These are phyloP conservation scores for Dicrurus megarhynchus DNA, from an alignment of 2,113 vertebrate species.

Conservation along the genomic window DNA sequence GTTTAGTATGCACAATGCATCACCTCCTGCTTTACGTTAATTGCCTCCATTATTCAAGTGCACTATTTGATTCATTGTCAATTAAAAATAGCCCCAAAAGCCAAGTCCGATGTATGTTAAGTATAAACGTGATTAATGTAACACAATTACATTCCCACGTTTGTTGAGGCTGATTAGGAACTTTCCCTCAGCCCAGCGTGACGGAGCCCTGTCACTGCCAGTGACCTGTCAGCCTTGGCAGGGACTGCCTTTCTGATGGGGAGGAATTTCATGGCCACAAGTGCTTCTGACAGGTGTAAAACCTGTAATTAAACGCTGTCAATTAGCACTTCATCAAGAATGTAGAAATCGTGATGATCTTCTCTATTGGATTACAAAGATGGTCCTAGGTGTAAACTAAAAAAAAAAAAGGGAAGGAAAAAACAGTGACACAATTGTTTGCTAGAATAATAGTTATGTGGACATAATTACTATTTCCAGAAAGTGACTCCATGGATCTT, in stretches of 20 bases:
- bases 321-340: background rate
- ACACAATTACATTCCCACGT: slow-evolving; percentile 63
- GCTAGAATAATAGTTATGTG: background rate
- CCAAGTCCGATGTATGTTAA: slow-evolving; percentile 74
- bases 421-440: fast-evolving
- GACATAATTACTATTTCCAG: background rate
- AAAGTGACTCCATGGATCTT: background rate
- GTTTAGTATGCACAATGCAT: slow-evolving; percentile 52
- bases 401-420: background rate
- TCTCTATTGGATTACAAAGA: background rate
- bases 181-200: background rate
- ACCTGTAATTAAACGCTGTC: background rate
- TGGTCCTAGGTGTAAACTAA: background rate
- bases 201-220: background rate
- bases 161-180: slow-evolving; percentile 63
- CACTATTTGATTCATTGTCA: slow-evolving; percentile 88
- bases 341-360: background rate
- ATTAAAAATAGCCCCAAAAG: slow-evolving; percentile 84
- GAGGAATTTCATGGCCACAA: background rate
- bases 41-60: slow-evolving; percentile 91
- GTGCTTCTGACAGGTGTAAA: background rate
- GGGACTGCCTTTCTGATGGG: background rate
- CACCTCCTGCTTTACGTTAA: slow-evolving; percentile 81
- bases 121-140: slow-evolving; percentile 83
- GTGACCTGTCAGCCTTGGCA: background rate